Evolutionary conservation across 37 sponge, comb jelly and placozoan genomes (phyloP), one percentile per base, ranked within the genome.

Genomic region (Agelas oroides): DNA sequence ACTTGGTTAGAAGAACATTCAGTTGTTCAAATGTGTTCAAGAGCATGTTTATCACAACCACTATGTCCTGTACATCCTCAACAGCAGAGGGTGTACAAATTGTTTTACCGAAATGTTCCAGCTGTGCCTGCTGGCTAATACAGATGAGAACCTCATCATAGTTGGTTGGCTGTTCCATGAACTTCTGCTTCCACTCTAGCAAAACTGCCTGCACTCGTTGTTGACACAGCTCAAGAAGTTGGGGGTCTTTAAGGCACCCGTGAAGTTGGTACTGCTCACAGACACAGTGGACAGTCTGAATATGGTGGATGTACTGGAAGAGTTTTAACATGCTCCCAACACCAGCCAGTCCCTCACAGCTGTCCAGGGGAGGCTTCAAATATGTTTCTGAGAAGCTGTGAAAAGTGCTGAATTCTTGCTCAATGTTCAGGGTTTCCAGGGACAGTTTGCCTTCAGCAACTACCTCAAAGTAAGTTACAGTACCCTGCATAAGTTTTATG

Each of bases 271-370:
- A 90, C 75, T 90, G 90, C 0, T 66, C 70, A 84, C 85, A 90
- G n/a, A 84, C 90, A 73, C 20, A 13, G 57, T 62, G 35, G n/a
- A 90, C 84, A 58, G 63, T 80, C n/a, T 73, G 53, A 67, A 90
- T 79, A 71, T 90, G 86, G 18, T 59, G 27, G 1, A 78, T 85
- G 72, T 77, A 90, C 81, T 90, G 86, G 58, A 90, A 84, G 36
- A 90, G 70, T 55, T 90, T 68, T 54, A 90, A 57, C 40, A 90
- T 81, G 41, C 73, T 77, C 35, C 61, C 33, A n/a, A 90, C 75
- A 28, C 71, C 86, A 52, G 46, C 63, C 53, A 84, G 30, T 28
- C 73, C 86, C 33, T 73, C 63, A 24, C 30, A 59, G 23, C 28
- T 53, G 5, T 0, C n/a, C 67, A 5, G 63, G 13, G 18, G 30